Conservation (phyloP, 2,797 vertebrate genomes). For the Acanthornis magna region DNA sequence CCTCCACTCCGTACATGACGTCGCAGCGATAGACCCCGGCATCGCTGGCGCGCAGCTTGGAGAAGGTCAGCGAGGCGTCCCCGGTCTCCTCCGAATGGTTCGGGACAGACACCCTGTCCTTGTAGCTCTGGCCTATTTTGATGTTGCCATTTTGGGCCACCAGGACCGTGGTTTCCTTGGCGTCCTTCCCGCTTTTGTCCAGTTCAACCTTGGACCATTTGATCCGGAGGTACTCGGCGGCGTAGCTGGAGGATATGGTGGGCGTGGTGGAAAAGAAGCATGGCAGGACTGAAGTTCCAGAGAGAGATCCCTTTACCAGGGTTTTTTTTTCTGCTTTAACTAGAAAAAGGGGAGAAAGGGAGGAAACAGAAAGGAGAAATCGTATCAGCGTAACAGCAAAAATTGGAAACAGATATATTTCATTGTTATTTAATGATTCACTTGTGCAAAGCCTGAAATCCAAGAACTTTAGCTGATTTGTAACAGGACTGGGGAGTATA, state of each 20-base stretch:
- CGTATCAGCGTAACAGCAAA: not conserved
- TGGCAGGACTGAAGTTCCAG: conserved; percentile 89
- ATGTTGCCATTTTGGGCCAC: conserved; percentile 92
- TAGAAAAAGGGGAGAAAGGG: not conserved
- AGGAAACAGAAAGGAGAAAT: not conserved
- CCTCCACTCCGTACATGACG: conserved; percentile 93
- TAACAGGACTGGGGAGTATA: not conserved
- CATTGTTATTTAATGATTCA: not conserved
- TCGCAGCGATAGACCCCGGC: conserved; percentile 93
- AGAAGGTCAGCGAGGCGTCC: conserved; percentile 89
- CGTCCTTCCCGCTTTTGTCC: conserved; percentile 75
- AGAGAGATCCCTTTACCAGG: conserved; percentile 85
- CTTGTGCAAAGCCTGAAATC: not conserved
- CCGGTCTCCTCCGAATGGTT: conserved; percentile 87
- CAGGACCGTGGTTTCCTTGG: conserved; percentile 87
- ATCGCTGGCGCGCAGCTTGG: conserved; percentile 91
- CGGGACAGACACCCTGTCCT: conserved; percentile 89
- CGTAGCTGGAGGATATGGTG: conserved; percentile 80
- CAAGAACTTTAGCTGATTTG: not conserved
- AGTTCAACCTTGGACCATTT: conserved; percentile 94
- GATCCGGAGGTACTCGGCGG: conserved; percentile 86
- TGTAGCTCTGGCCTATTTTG: conserved; percentile 88
- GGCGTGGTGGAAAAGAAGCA: conserved; percentile 90
- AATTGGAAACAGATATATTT: not conserved
- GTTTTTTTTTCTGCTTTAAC: conserved; percentile 70